phyloP scores from a whole-genome alignment of 2,797 vertebrate species.

The Potorous gilbertii region DNA sequence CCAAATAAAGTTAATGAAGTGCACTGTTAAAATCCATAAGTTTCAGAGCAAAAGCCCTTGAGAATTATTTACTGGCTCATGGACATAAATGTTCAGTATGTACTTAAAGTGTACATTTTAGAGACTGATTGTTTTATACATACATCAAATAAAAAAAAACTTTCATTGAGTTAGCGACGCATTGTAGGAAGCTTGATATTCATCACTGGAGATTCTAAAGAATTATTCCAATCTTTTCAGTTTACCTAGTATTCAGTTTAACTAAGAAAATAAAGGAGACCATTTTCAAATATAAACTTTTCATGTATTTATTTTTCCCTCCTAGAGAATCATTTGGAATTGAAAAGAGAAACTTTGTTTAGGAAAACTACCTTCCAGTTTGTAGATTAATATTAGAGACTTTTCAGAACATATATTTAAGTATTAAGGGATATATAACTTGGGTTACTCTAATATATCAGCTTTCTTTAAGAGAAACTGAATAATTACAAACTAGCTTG shows the following conservation, averaged over 20 bases:
- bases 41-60: constrained; percentile 37
- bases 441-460: neutral
- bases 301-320: constrained; percentile 19
- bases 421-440: neutral
- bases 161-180: constrained; percentile 10
- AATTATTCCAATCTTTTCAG: constrained; percentile 40
- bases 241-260: constrained; percentile 16
- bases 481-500: neutral
- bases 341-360: constrained; percentile 19
- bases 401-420: neutral
- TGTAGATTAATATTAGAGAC: constrained; percentile 29
- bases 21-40: constrained; percentile 38
- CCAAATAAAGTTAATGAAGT: constrained; percentile 49
- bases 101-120: constrained; percentile 35
- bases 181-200: neutral
- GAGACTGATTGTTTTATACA: constrained; percentile 36
- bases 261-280: neutral
- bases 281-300: constrained; percentile 43
- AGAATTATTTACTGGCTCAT: constrained; percentile 41
- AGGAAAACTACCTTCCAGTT: constrained; percentile 33
- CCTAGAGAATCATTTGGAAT: neutral
- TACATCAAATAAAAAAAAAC: neutral
- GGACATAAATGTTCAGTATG: constrained; percentile 15
- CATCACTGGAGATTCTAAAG: neutral
- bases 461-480: constrained; percentile 1